Percentiles rank a stretch among this genome's conserved stretches.
phyloP scores from a whole-genome alignment of 2,113 vertebrate genomes.

The Sula dactylatra region DNA sequence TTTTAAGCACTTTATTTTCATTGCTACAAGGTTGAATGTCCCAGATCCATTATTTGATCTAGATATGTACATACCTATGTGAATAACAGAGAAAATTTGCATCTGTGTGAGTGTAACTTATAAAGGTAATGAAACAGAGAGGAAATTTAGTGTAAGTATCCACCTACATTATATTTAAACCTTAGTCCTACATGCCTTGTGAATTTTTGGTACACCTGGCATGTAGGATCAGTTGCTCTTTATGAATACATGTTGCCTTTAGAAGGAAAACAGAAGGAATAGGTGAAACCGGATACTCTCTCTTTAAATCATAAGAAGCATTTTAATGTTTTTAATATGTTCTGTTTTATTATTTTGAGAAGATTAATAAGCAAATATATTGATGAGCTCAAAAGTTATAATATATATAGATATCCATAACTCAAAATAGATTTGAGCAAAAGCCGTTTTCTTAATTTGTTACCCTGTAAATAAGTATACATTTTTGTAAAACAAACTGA shows the following conservation, averaged over 20 bases:
- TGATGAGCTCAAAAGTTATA: slow-evolving; percentile 64
- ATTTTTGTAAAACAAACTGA: slow-evolving; percentile 83
- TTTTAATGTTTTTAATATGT: slow-evolving; percentile 65
- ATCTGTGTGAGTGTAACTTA: slow-evolving; percentile 44
- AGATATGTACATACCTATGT: slow-evolving; percentile 70
- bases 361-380: slow-evolving; percentile 25
- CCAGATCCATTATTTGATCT: slow-evolving; percentile 68
- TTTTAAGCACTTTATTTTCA: slow-evolving; percentile 81
- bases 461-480: slow-evolving; percentile 89
- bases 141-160: slow-evolving; percentile 47
- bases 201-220: neutral
- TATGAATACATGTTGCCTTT: slow-evolving; percentile 60
- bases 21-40: slow-evolving; percentile 66
- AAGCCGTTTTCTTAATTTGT: slow-evolving; percentile 83
- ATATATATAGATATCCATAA: slow-evolving; percentile 69
- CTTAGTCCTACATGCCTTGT: slow-evolving; percentile 1
- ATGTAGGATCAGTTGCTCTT: slow-evolving; percentile 11
- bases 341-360: slow-evolving; percentile 51
- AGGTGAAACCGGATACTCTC: slow-evolving; percentile 69
- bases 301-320: slow-evolving; percentile 70
- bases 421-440: slow-evolving; percentile 74
- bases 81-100: slow-evolving; percentile 59
- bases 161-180: slow-evolving; percentile 33
- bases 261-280: slow-evolving; percentile 53
- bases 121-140: slow-evolving; percentile 56